Evolutionary conservation across 2,797 vertebrate species (phyloP).

Genomic region (Neoniphon sammara): DNA sequence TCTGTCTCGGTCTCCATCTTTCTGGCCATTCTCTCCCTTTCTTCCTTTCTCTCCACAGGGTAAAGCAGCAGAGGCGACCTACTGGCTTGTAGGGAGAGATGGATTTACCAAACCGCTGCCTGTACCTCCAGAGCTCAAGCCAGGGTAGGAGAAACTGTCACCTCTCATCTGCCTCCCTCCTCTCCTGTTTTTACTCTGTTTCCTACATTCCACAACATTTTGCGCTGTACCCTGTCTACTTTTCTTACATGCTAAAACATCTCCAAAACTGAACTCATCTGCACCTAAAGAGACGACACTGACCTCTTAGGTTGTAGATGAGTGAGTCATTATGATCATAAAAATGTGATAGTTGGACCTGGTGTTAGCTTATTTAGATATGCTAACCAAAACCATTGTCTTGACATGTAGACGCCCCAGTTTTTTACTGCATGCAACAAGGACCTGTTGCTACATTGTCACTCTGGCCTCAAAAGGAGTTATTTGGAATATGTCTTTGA

Average conservation of each 20-base stretch:
- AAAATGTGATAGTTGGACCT: no score
- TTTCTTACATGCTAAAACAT: neutral
- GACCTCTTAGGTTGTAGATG: no score
- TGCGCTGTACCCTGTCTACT: neutral
- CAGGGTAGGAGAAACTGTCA: constrained; percentile 74
- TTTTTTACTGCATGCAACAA: no score
- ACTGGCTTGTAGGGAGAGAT: constrained; percentile 89
- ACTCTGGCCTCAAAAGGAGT: no score
- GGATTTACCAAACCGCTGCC: constrained; percentile 91
- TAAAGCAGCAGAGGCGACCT: constrained; percentile 90
- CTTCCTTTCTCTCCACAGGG: constrained; percentile 75
- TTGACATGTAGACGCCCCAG: no score
- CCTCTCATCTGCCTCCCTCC: neutral
- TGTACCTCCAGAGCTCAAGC: constrained; percentile 84
- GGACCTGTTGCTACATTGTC: no score
- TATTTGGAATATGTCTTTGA: no score
- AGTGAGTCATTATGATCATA: no score
- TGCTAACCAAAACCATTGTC: no score
- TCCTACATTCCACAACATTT: neutral
- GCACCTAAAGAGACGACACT: no score
- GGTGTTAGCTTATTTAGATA: no score
- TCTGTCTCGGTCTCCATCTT: neutral
- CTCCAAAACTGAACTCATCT: neutral
- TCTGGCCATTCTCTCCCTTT: neutral
- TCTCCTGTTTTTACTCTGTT: neutral